A percentile compares a stretch with the other conserved stretches of the same genome.
Conservation (phyloP, 2,797 vertebrate genomes). For the Arctocebus calabarensis region DNA sequence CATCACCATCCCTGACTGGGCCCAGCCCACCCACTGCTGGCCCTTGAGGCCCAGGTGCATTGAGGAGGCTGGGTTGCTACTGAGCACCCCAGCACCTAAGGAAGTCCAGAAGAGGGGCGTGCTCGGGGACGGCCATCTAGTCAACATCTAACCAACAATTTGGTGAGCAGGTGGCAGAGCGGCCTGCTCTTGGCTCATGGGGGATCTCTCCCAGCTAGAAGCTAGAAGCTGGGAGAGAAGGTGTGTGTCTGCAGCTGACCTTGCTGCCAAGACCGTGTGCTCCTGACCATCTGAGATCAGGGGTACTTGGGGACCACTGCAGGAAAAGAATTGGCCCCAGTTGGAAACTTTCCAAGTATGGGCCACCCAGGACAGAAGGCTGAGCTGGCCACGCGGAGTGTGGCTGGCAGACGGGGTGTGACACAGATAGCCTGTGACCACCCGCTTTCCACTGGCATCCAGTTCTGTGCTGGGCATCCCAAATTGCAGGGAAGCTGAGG, state of each 20-base stretch:
- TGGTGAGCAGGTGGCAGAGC: background rate
- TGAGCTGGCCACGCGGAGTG: fast-evolving
- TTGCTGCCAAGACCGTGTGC: too few species aligned
- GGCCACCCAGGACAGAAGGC: fast-evolving
- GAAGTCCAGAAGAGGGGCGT: fast-evolving
- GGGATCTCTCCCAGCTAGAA: background rate
- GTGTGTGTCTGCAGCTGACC: background rate
- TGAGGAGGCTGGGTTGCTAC: background rate
- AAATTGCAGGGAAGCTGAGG: background rate
- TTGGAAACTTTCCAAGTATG: background rate
- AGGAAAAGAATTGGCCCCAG: background rate
- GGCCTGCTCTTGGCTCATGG: background rate
- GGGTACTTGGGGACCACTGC: background rate
- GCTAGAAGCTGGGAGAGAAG: background rate
- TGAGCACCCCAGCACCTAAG: background rate
- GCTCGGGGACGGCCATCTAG: background rate
- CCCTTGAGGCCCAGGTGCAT: background rate
- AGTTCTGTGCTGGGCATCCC: background rate
- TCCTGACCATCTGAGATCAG: background rate
- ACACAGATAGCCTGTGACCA: background rate
- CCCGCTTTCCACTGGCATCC: background rate
- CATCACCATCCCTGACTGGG: background rate
- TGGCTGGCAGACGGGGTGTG: background rate
- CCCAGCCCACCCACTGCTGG: background rate
- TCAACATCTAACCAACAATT: background rate